These are phyloP conservation scores for Cheilosia impressa DNA, from an alignment of 2,888 invertebrate genomes.

Conservation along the genomic window DNA sequence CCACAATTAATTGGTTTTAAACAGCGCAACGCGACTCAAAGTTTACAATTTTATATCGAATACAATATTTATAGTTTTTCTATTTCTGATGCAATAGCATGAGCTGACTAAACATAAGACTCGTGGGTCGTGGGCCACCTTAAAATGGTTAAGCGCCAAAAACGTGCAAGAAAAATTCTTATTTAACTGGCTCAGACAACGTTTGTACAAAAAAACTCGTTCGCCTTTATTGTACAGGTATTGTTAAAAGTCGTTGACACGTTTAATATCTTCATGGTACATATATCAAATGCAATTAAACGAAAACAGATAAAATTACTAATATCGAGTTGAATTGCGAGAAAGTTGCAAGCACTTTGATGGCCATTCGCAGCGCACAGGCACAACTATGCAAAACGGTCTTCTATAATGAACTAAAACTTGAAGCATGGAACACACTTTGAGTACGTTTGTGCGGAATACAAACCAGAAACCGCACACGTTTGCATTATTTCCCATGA, in stretches of 20 bases:
- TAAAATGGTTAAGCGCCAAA: constrained; percentile 5
- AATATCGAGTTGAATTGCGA: neutral
- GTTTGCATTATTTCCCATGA: no score
- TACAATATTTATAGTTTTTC: neutral
- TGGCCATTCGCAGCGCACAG: neutral
- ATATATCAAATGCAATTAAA: neutral
- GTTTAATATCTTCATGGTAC: neutral
- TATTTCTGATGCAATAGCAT: constrained; percentile 59
- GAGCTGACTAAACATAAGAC: constrained; percentile 21
- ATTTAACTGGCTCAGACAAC: neutral
- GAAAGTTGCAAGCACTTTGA: neutral
- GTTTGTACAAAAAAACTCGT: neutral
- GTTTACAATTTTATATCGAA: neutral
- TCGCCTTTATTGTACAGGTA: neutral
- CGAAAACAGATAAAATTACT: neutral
- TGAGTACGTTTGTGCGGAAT: neutral
- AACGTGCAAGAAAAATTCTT: neutral
- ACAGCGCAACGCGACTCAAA: neutral
- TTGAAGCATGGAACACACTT: neutral
- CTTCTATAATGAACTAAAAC: neutral
- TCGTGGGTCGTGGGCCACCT: constrained; percentile 36
- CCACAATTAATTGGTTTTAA: constrained; percentile 5
- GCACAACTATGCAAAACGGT: neutral
- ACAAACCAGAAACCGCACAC: no score
- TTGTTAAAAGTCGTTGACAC: neutral